Conservation (phyloP, 2,113 vertebrate genomes). For the Zingel zingel region DNA sequence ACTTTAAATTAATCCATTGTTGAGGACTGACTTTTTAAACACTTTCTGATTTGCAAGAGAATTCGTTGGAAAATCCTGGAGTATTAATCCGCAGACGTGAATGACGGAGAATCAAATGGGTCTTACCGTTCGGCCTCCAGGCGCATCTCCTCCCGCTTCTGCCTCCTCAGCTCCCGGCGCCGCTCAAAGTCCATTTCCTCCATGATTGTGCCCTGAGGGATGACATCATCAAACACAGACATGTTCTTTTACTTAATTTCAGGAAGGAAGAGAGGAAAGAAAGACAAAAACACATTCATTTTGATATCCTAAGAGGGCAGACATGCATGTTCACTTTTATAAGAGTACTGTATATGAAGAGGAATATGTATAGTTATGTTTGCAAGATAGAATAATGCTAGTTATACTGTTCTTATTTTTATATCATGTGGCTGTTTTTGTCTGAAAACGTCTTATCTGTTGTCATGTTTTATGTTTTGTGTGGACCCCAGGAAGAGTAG, state of each 20-base stretch:
- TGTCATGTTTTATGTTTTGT: no score
- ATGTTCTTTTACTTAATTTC: conserved; percentile 41
- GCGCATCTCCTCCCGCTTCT: conserved; percentile 99
- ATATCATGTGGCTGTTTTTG: no score
- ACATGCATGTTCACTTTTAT: not conserved
- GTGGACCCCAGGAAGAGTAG: no score
- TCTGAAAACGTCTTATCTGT: no score
- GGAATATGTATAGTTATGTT: no score
- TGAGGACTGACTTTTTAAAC: not conserved
- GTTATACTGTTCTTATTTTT: no score
- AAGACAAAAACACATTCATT: not conserved
- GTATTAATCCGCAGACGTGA: conserved; percentile 8
- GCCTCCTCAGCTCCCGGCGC: conserved; percentile 96
- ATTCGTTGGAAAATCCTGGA: conserved; percentile 13
- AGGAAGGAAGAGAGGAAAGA: conserved; percentile 6
- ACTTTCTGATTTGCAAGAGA: conserved; percentile 22
- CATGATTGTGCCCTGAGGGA: conserved; percentile 85
- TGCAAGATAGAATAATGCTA: no score
- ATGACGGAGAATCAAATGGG: conserved; percentile 1
- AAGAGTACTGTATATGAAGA: no score
- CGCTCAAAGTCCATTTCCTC: conserved; percentile 95
- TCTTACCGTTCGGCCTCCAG: conserved; percentile 94
- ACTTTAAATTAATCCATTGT: conserved; percentile 14
- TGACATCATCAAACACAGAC: conserved; percentile 59
- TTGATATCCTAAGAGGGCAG: not conserved